Base-by-base conservation (phyloP, 2,797 vertebrate species). In the Danio tinwini region DNA sequence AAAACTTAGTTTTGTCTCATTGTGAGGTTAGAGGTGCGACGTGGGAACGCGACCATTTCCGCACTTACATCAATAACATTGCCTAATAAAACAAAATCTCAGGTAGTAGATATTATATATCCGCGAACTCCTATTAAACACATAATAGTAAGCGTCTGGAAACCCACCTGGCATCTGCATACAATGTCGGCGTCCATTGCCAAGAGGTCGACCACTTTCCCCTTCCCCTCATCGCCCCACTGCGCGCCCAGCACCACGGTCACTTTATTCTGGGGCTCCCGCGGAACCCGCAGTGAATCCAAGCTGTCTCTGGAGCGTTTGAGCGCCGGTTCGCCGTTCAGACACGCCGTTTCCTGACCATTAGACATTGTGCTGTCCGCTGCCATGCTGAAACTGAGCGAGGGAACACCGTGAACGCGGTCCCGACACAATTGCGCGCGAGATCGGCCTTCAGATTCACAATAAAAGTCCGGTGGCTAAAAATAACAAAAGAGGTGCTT, bases 151-250 rank as follows among this genome's bases (percentile, higher is more conserved):
- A 47, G 12, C 6, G 14, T 1, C 10, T 69, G 53, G 45, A 8
- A 6, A 12, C 37, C 13, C 47, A 95, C 95, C 93, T 95, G 94
- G 77, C 94, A 95, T 88, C 94, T 89, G 91, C 94, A 95, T 0
- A 95, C 93, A 47, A 96, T 93, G 42, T 95, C 94, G 39, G 94
- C 95, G 72, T 95, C 94, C 92, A 94, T 94, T 0, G 94, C 94
- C 67, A 95, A 90, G 84, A 95, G 82, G 86, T 95, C 95, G 79
- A 95, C 94, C 85, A 95, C 93, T 87, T 95, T 95, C 7, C 95
- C 94, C 56, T 95, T 95, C 9, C 94, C 94, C 77, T 95, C 94
- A 87, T 95, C 95, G 9, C 95, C 94, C 94, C 94, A 95, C 77
- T 95, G 94, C 6, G 94, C 95, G 0, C 93, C 94, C 16, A 95